phyloP scores from a whole-genome alignment of 2,888 invertebrate species.

The Girardia tigrina region DNA sequence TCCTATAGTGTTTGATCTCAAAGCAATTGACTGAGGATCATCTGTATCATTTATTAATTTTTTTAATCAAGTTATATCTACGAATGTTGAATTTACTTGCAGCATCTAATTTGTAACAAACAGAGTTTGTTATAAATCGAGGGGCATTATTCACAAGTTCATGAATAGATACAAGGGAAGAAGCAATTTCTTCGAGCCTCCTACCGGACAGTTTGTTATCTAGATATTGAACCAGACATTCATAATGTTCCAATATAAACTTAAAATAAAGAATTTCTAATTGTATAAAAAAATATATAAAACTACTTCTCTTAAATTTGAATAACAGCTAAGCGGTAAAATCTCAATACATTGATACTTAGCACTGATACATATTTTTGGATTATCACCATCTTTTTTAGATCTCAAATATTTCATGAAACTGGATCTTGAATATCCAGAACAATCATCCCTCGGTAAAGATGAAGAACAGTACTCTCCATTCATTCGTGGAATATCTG shows the following conservation, averaged over 20 bases:
- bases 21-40: not conserved
- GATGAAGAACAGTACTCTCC: not conserved
- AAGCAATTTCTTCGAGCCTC: constrained; percentile 82
- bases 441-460: constrained; percentile 2
- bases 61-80: not conserved
- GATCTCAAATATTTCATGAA: not conserved
- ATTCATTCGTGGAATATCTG: not conserved
- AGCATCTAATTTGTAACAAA: not conserved
- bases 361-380: constrained; percentile 51
- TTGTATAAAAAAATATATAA: not conserved
- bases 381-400: not conserved
- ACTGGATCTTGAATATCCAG: constrained; percentile 3
- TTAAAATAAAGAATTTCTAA: not conserved
- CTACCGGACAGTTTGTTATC: constrained; percentile 78
- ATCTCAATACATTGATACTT: constrained; percentile 76
- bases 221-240: constrained; percentile 66
- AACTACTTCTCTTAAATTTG: constrained; percentile 45
- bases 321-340: constrained; percentile 69
- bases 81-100: not conserved
- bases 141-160: constrained; percentile 52
- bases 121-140: not conserved
- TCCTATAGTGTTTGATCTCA: constrained; percentile 3
- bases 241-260: constrained; percentile 55
- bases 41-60: too few relatives aligned
- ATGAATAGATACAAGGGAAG: constrained; percentile 72